Conservation (phyloP, 2,888 invertebrate species). For the Yponomeuta malinellus region DNA sequence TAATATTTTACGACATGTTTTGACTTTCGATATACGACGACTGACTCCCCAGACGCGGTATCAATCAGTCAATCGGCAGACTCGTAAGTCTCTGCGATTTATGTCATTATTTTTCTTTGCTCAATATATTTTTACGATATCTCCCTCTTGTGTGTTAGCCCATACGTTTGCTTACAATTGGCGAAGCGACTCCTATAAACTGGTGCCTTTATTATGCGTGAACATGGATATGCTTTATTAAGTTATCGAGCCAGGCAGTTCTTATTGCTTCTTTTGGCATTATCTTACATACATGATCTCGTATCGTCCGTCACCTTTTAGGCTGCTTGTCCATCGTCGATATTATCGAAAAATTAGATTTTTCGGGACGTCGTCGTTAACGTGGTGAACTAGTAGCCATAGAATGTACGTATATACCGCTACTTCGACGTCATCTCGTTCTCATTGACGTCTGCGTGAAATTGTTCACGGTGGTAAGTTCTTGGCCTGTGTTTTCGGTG, state of each 20-base stretch:
- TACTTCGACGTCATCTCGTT: too few species aligned
- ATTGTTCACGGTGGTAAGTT: too few species aligned
- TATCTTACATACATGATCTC: neutral
- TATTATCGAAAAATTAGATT: too few species aligned
- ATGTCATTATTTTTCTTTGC: constrained; percentile 33
- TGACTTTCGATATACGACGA: constrained; percentile 43
- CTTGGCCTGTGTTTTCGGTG: too few species aligned
- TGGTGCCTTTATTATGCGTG: constrained; percentile 43
- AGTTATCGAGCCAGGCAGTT: constrained; percentile 39
- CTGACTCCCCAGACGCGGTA: constrained; percentile 36
- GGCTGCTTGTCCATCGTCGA: too few species aligned
- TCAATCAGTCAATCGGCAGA: neutral
- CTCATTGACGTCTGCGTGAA: too few species aligned
- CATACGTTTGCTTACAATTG: neutral
- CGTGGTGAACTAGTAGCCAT: too few species aligned
- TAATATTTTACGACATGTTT: constrained; percentile 41
- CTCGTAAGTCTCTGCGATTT: neutral
- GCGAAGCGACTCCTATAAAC: constrained; percentile 1
- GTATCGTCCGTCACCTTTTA: neutral
- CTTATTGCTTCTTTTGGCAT: neutral
- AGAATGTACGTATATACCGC: too few species aligned
- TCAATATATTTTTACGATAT: constrained; percentile 53
- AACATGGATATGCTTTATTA: constrained; percentile 49
- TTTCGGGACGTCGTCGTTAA: too few species aligned
- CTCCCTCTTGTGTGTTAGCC: constrained; percentile 20